phyloP scores from a whole-genome alignment of 2,113 vertebrate species.

The Oenanthe oenanthe region DNA sequence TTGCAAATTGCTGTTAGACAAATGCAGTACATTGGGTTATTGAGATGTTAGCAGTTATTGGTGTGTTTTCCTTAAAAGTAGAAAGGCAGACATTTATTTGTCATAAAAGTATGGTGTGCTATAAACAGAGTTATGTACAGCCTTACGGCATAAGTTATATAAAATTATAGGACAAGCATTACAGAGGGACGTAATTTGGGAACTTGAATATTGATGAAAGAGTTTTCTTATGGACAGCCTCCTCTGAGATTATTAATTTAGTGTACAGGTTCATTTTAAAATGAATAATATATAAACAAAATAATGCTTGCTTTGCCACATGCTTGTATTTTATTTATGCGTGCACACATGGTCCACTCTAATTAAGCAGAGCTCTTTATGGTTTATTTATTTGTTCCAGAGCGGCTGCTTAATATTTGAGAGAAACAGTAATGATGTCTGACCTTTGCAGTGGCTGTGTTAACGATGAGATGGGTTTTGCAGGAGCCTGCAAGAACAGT shows the following conservation, averaged over 20 bases:
- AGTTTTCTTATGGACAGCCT: background rate
- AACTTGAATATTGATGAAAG: background rate
- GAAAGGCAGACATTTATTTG: background rate
- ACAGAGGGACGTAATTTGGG: background rate
- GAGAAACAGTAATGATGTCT: background rate
- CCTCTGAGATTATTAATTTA: constrained; percentile 17
- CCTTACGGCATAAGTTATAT: background rate
- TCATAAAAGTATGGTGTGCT: background rate
- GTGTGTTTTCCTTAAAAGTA: background rate
- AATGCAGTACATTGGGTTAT: background rate
- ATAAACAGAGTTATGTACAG: background rate
- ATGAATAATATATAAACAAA: constrained; percentile 46
- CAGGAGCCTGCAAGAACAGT: background rate
- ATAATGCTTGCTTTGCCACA: background rate
- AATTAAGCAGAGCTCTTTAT: constrained; percentile 38
- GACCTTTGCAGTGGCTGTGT: background rate
- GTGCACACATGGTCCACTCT: background rate
- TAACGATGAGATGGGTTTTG: background rate
- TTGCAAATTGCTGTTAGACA: background rate
- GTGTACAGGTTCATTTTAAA: background rate
- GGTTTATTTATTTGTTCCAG: constrained; percentile 56
- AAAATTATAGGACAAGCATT: background rate
- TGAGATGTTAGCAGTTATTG: background rate
- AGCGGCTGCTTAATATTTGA: constrained; percentile 3
- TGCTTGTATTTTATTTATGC: constrained; percentile 48